Evolutionary conservation across 92 coral and sea anemone genomes (phyloP), one percentile per base, ranked within the genome.

Genomic region (Porites divaricata): DNA sequence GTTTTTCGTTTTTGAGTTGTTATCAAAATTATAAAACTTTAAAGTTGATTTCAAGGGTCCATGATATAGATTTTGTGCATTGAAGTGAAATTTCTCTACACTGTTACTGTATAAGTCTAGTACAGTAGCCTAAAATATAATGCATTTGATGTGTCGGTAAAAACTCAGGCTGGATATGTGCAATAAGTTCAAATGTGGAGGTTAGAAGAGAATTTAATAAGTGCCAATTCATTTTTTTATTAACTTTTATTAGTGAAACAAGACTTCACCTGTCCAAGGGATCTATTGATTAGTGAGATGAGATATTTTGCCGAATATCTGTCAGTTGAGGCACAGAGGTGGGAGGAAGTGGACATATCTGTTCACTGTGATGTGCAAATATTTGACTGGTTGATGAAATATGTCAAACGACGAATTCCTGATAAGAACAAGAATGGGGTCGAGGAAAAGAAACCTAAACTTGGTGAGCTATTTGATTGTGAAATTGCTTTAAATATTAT

Each of bases 331-430:
- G 97, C 98, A 21, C 98, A 95, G 86, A 84, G 97, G 20, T 96
- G 99, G 98, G 99, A 96, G 75, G 99, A 96, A 76, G 99, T 96
- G 0, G 99, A 96, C 67, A 96, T 96, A 79, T 96, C 99, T 12
- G 99, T 96, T 9, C 99, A 96, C 65, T 96, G 99, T 88, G 99
- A 96, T 85, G 94, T 96, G 24, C 98, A 94, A 85, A 96, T 96
- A 59, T 96, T 96, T 92, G 99, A 96, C 83, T 96, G 99, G 99
- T 85, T 96, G n/a, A 96, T 96, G 99, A 93, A 85, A 68, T 96
- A 96, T 86, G 99, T 95, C 16, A 96, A 96, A 78, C 92, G 95
- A 69, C 87, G 91, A 17, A 75, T 95, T 23, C 73, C 73, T 21
- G 89, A 90, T 62, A 88, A 83, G 74, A 76, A 50, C 84, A 93